Conservation (phyloP, 1,140 invertebrate genomes). For the Caligus rogercresseyi region DNA sequence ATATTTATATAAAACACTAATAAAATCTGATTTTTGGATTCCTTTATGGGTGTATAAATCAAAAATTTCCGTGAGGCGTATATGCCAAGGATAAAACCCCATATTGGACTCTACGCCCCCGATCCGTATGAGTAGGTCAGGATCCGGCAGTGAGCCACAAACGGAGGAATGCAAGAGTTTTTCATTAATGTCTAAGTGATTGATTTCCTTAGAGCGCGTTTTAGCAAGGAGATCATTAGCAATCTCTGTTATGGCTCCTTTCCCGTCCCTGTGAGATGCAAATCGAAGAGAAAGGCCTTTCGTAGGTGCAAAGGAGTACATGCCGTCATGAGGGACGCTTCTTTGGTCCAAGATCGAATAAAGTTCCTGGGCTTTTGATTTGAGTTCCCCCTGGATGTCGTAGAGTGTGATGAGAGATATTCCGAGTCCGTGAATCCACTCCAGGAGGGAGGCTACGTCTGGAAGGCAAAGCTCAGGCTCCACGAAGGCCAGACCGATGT, state of each 20-base stretch:
- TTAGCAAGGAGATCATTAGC: background rate
- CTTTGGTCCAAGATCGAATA: background rate
- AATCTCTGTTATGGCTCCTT: background rate
- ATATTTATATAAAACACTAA: background rate
- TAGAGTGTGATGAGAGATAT: background rate
- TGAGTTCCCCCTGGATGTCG: constrained; percentile 1
- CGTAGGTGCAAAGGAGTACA: background rate
- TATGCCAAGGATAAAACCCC: constrained; percentile 17
- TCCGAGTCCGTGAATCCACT: background rate
- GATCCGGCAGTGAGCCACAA: background rate
- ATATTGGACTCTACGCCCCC: background rate
- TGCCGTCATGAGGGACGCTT: background rate
- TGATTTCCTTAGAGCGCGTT: background rate
- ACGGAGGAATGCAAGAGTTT: background rate
- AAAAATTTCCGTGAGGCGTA: constrained; percentile 18
- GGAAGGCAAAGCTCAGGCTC: background rate
- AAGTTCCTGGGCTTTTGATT: background rate
- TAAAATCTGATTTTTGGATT: constrained; percentile 1
- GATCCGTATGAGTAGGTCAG: constrained; percentile 9
- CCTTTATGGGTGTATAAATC: background rate
- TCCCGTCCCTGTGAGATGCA: background rate
- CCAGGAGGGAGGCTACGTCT: background rate
- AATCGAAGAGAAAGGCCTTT: background rate
- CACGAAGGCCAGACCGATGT: constrained; percentile 3
- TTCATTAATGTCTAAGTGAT: constrained; percentile 3